Percentiles rank a stretch among this genome's conserved stretches.
Conservation (phyloP, 2,888 invertebrate genomes). For the Conus canariensis region DNA sequence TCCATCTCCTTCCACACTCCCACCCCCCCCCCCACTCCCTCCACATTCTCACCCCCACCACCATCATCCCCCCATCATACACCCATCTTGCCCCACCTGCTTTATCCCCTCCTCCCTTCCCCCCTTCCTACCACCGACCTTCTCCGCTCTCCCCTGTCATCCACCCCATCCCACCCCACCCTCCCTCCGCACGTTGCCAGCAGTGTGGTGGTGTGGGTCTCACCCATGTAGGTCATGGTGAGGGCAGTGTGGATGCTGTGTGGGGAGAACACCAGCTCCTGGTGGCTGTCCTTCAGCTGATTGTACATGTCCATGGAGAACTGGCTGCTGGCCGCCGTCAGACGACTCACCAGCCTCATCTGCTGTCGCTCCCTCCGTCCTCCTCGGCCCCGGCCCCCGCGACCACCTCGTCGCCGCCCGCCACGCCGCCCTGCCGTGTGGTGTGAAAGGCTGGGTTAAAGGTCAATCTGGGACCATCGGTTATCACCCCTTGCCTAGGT, state of each 20-base stretch:
- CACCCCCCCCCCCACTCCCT: no score
- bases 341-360: constrained; percentile 5
- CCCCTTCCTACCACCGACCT: no score
- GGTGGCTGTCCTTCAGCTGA: neutral
- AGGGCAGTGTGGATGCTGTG: constrained; percentile 64
- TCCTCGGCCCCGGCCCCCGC: neutral
- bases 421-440: neutral
- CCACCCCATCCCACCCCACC: no score
- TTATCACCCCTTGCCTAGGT: no score
- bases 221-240: constrained; percentile 49
- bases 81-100: no score
- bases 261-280: constrained; percentile 22
- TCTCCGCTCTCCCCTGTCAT: no score
- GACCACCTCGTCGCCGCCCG: neutral
- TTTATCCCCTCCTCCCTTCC: no score
- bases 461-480: neutral
- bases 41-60: no score
- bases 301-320: constrained; percentile 30
- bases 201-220: neutral
- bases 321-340: neutral
- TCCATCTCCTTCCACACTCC: no score
- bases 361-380: neutral
- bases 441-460: neutral
- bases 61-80: no score
- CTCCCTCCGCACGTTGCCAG: no score